Evolutionary conservation across 1,140 invertebrate species (phyloP), one percentile per base, ranked within the genome.

Genomic region (Platyura marginata): DNA sequence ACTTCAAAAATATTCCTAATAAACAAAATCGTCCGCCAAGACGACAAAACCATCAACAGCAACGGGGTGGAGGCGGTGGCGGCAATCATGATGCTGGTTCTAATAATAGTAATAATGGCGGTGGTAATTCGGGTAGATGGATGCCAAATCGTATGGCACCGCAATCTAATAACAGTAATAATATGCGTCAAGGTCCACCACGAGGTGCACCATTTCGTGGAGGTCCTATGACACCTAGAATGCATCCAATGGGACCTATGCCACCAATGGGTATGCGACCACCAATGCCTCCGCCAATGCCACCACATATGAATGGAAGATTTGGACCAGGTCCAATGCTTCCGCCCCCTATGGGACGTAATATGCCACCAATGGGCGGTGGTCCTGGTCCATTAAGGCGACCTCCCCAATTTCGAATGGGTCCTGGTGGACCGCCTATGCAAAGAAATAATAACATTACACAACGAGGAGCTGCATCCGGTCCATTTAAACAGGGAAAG

Each of bases 281-380:
- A 32, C 48, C 45, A 20, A 47, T 49, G 45, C 46, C 25, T 6
- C 40, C 40, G n/a, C 55, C 51, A 15, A 52, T 56, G 49, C 33
- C 40, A 4, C 48, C 48, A 5, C 10, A 5, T 8, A 18, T 21
- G 4, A 5, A 16, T 29, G 18, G 18, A 6, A 8, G 21, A 19
- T 29, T 29, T 41, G 40, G 40, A 15, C 21, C 11, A 19, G 3
- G 21, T 29, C 40, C 40, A 35, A 8, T 32, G n/a, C 44, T 46
- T 21, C 41, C 48, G 33, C 50, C 50, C 42, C 46, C 45, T 45
- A 34, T 52, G 42, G 22, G 44, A 16, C 29, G 48, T n/a, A 8
- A 10, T 37, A 11, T 37, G 36, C 36, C 25, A 29, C 6, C 13
- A 16, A 36, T 36, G 6, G 15, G 41, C 5, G n/a, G 11, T 16